Base-by-base conservation (phyloP, 2,888 invertebrate species). In the Volucella bombylans region DNA sequence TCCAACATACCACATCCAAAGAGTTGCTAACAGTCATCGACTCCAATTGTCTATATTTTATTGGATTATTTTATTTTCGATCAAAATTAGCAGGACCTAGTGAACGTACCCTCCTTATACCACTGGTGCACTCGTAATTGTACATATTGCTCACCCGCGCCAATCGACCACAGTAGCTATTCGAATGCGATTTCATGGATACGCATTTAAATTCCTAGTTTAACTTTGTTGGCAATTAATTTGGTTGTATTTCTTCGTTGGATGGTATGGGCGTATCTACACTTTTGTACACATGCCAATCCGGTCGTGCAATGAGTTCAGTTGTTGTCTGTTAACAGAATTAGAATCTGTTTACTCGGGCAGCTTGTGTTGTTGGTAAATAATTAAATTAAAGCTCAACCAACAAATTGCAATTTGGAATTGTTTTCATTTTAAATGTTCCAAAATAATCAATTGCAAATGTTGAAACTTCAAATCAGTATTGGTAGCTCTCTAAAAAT, bases 61-160 rank as follows among this genome's bases (percentile, higher is more conserved):
- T 78, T 82, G 72, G 71, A 78, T 82, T 82, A 77, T 82, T 67
- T 82, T 82, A 62, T 72, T 61, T 61, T 31, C 31, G 31, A 31
- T 61, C 54, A 62, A 69, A 79, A 72, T 72, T 65, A 72, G 64
- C 78, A 72, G 62, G 45, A 74, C 31, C 6, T 31, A 31, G 4
- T 31, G 38, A 31, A 31, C 31, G 31, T 31, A 31, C 31, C 31
- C 31, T 31, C 31, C 31, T 31, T 31, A 31, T 31, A 31, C 31
- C 31, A 31, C 31, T 31, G 31, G 31, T 31, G 0, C 0, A 31
- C 6, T 31, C 31, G 6, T 31, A 23, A 1, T 18, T 2, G 2
- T 23, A 23, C 0, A 6, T 31, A 31, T 31, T 31, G 31, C 6
- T 6, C 31, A 31, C 31, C 31, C 31, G 31, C 31, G 31, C 31